Evolutionary conservation across 1,140 invertebrate genomes (phyloP).

Genomic region (Bombus polaris): DNA sequence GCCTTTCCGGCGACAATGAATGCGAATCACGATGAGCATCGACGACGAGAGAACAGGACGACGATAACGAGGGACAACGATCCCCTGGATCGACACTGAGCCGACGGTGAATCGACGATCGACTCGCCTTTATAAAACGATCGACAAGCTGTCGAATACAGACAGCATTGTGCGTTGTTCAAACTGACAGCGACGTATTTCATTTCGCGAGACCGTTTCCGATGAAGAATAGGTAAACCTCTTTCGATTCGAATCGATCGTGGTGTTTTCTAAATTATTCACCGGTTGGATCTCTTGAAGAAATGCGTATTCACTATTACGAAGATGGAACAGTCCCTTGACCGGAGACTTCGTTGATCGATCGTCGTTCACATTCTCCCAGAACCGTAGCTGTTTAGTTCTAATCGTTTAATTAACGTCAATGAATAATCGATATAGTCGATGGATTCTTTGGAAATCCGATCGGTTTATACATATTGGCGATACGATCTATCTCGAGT

Average conservation of each 20-base stretch:
- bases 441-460: not conserved
- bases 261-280: not conserved
- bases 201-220: not conserved
- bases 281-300: not conserved
- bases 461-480: not conserved
- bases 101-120: not conserved
- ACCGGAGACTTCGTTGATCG: not conserved
- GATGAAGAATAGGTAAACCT: not conserved
- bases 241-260: not conserved
- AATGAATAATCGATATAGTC: not conserved
- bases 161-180: conserved; percentile 37
- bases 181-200: conserved; percentile 23
- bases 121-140: not conserved
- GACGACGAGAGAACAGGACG: not conserved
- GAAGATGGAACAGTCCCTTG: not conserved
- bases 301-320: not conserved
- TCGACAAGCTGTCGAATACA: not conserved
- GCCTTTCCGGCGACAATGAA: not conserved
- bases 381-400: not conserved
- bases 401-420: not conserved
- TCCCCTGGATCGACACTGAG: not conserved
- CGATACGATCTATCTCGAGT: not conserved
- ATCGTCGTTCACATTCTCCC: not conserved
- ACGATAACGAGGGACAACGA: not conserved
- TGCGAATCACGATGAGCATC: not conserved